Percentiles rank a stretch among this genome's conserved stretches.
Evolutionary conservation across 2,113 vertebrate genomes (phyloP).

Genomic region (Coptodon rendalli): DNA sequence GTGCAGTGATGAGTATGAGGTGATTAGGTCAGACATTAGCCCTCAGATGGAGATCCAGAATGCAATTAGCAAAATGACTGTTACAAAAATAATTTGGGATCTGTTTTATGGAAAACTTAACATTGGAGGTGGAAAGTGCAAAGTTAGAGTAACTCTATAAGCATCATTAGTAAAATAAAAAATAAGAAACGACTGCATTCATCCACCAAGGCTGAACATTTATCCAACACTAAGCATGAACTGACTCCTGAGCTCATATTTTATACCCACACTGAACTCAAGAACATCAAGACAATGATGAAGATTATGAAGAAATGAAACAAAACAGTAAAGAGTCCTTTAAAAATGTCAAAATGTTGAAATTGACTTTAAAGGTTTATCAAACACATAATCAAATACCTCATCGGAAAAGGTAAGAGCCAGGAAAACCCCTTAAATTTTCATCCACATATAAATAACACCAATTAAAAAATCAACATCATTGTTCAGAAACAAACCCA

Average conservation of each 20-base stretch:
- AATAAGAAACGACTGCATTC: neutral
- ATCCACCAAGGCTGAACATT: neutral
- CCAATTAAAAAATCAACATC: neutral
- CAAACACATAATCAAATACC: neutral
- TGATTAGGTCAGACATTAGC: neutral
- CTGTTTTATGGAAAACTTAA: neutral
- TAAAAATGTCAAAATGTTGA: rapidly evolving
- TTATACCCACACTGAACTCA: neutral
- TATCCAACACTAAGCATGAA: neutral
- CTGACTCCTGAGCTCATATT: neutral
- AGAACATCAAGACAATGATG: rapidly evolving
- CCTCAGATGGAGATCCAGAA: neutral
- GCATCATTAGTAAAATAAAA: neutral
- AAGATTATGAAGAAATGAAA: neutral
- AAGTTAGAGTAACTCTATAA: neutral
- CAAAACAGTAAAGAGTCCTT: neutral
- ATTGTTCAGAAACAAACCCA: neutral
- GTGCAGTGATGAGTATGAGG: neutral
- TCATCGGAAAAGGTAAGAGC: neutral
- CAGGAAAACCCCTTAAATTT: neutral
- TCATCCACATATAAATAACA: neutral
- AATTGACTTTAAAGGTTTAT: rapidly evolving
- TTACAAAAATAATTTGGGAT: neutral
- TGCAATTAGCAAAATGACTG: neutral
- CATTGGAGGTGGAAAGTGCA: rapidly evolving